Base-by-base conservation (phyloP, 35 echinoderm and acorn worm species). In the Apostichopus californicus region DNA sequence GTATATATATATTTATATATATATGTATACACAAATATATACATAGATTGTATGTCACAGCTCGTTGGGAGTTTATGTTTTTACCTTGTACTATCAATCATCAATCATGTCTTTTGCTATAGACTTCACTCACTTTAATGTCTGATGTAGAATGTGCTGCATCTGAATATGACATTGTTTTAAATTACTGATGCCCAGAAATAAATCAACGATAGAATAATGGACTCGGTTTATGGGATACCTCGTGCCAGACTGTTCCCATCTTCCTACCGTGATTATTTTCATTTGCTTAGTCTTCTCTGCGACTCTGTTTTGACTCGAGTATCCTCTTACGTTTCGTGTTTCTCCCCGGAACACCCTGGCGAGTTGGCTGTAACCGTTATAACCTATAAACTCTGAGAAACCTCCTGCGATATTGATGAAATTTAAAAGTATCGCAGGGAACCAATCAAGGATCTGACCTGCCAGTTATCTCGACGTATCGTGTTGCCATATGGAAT, bases 381-480 rank as follows among this genome's bases (percentile, higher is more conserved):
- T 34, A 34, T 34, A 1, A 34, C 28, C 28, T 34, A 34, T 34
- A 34, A 34, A 34, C 12, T 8, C 18, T 83, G 13, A 12, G 34
- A 34, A 55, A 83, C 80, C 80, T 83, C 80, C 10, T 83, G 80
- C 46, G 52, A 83, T 83, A 83, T 54, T 34, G 46, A 83, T 83
- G 9, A 83, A 55, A 83, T 83, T 83, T 2, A 46, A 46, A 83
- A 83, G 28, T 83, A 15, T 55, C 17, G 24, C 80, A 56, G 52
- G 25, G 80, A 83, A 83, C 80, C 34, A 55, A 83, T 83, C 25
- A 55, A 9, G 26, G 46, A 53, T 11, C 80, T 83, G 80, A 83
- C 80, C 80, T 53, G n/a, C 52, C 14, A 83, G 55, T 83, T 34
- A 83, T 34, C 8, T 83, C 52, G n/a, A 25, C n/a, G 80, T 83